Conservation (phyloP, 2,113 vertebrate species). For the Atlantisia rogersi region DNA sequence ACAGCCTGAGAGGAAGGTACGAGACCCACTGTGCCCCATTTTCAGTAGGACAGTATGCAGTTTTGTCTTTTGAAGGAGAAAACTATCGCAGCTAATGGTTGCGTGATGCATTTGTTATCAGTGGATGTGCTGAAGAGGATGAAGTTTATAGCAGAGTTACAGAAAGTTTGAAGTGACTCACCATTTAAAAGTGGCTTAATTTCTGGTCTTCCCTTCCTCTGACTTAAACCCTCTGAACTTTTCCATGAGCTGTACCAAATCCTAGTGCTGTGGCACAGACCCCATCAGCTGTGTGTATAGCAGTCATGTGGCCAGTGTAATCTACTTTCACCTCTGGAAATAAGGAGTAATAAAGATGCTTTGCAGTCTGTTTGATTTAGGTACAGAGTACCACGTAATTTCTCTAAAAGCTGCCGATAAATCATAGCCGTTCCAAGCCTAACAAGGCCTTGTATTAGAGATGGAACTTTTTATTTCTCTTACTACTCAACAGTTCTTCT, state of each 20-base stretch:
- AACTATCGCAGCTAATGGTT: background rate
- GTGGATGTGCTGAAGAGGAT: background rate
- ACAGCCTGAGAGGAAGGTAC: background rate
- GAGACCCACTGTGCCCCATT: background rate
- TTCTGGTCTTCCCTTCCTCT: background rate
- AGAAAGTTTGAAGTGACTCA: background rate
- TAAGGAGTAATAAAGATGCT: background rate
- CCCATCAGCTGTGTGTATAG: background rate
- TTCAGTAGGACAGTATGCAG: background rate
- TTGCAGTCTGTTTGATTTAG: background rate
- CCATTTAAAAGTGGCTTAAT: background rate
- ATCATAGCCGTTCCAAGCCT: background rate
- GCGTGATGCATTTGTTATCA: background rate
- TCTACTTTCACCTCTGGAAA: background rate
- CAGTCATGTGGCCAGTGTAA: background rate
- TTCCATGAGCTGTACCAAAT: background rate
- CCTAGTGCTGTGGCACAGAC: background rate
- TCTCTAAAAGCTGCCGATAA: background rate
- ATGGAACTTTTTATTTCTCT: background rate
- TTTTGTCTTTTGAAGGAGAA: background rate
- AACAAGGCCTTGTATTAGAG: background rate
- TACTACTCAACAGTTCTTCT: background rate
- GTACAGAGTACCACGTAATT: background rate
- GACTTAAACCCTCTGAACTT: background rate
- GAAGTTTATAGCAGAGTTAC: background rate